A percentile compares a stretch with the other conserved stretches of the same genome.
phyloP scores from a whole-genome alignment of 1,140 invertebrate genomes.

The Hyposmocoma kahamanoa region DNA sequence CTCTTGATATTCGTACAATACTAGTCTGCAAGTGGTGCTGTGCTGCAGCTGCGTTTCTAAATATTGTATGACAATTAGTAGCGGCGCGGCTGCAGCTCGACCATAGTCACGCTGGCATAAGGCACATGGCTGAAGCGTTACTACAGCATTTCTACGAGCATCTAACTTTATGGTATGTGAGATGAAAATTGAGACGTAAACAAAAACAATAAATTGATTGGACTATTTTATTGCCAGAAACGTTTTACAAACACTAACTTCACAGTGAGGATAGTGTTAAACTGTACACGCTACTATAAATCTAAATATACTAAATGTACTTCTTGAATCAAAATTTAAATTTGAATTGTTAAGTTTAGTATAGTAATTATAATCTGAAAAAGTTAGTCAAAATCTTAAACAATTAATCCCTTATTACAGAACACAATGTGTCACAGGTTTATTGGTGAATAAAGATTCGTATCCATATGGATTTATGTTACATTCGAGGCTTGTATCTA shows the following conservation, averaged over 20 bases:
- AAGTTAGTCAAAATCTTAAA: slow-evolving; percentile 58
- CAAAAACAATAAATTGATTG: slow-evolving; percentile 37
- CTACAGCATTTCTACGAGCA: too few species aligned
- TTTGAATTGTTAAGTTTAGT: slow-evolving; percentile 10
- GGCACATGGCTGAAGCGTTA: too few species aligned
- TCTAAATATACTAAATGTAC: slow-evolving; percentile 62
- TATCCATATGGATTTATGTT: slow-evolving; percentile 49
- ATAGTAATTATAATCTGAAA: slow-evolving; percentile 23
- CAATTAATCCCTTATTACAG: slow-evolving; percentile 37
- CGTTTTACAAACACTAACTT: slow-evolving; percentile 66
- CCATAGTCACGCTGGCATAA: too few species aligned
- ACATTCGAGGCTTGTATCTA: slow-evolving; percentile 64
- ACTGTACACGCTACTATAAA: slow-evolving; percentile 63
- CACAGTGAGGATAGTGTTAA: slow-evolving; percentile 41
- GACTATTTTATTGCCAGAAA: slow-evolving; percentile 73
- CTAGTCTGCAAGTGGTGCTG: too few species aligned
- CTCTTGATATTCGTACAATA: too few species aligned
- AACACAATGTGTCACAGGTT: slow-evolving; percentile 39
- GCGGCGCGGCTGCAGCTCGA: too few species aligned
- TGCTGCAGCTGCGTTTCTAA: too few species aligned
- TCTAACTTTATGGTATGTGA: too few species aligned
- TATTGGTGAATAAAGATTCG: slow-evolving; percentile 48
- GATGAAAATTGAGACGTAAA: too few species aligned
- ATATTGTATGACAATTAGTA: too few species aligned
- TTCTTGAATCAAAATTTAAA: slow-evolving; percentile 39